Conservation (phyloP, 1,140 invertebrate species). For the Holcopasites calliopsidis region DNA sequence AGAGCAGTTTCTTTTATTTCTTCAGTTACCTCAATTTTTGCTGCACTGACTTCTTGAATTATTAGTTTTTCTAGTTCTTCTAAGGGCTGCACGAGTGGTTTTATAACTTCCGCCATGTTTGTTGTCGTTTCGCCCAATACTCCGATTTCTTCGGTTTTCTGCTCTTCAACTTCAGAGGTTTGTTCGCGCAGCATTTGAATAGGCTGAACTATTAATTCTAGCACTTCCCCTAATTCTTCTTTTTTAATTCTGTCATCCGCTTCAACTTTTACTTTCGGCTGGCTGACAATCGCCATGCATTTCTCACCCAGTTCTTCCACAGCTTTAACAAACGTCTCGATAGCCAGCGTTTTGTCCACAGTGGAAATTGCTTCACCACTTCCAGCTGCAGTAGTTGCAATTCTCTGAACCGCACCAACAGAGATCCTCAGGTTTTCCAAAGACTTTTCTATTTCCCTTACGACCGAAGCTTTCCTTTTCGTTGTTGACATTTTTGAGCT, state of each 20-base stretch:
- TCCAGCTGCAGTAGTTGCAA: not conserved
- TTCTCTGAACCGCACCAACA: not conserved
- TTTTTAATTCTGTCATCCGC: not conserved
- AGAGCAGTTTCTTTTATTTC: not conserved
- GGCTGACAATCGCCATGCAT: conserved; percentile 2
- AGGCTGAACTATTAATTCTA: conserved; percentile 13
- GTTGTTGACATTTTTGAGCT: not conserved
- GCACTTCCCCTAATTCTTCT: not conserved
- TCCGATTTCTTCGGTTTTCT: not conserved
- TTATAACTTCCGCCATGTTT: not conserved
- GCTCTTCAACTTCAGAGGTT: not conserved
- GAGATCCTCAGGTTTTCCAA: conserved; percentile 32
- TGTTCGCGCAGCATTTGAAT: conserved; percentile 15
- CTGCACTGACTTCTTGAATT: not conserved
- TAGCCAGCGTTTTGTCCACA: not conserved
- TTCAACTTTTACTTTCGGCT: not conserved
- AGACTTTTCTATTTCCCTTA: conserved; percentile 11
- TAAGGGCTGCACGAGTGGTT: conserved; percentile 16
- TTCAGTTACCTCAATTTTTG: not conserved
- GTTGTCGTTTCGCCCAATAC: not conserved
- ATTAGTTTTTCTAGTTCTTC: conserved; percentile 13
- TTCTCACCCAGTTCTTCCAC: conserved; percentile 8
- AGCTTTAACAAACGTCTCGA: conserved; percentile 1
- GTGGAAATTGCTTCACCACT: not conserved
- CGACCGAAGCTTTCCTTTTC: not conserved